Conservation (phyloP, 2,888 invertebrate species). For the Isotomurus palustris region DNA sequence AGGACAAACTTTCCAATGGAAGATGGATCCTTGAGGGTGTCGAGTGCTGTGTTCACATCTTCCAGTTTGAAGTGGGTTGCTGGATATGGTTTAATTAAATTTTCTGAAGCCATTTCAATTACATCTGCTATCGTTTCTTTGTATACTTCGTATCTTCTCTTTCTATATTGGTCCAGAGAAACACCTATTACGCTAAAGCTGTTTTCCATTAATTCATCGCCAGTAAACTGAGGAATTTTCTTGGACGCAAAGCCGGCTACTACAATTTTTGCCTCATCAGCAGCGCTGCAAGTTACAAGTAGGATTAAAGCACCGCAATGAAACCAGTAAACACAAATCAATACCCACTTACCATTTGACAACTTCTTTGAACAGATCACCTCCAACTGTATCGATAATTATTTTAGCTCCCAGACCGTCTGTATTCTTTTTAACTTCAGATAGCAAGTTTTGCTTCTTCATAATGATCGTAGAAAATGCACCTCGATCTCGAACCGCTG, state of each 20-base stretch:
- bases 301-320: no score
- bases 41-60: constrained; percentile 60
- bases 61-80: constrained; percentile 57
- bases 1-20: constrained; percentile 60
- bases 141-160: constrained; percentile 56
- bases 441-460: constrained; percentile 54
- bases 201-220: constrained; percentile 47
- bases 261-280: constrained; percentile 56
- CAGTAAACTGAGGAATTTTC: constrained; percentile 51
- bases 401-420: constrained; percentile 59
- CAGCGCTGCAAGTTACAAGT: constrained; percentile 52
- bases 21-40: constrained; percentile 57
- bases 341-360: constrained; percentile 57
- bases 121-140: constrained; percentile 58
- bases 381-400: constrained; percentile 64
- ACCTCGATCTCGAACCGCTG: constrained; percentile 50
- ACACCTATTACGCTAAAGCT: constrained; percentile 55
- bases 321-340: no score
- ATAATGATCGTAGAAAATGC: constrained; percentile 62
- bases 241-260: constrained; percentile 56
- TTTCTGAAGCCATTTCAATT: constrained; percentile 60
- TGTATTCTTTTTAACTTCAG: constrained; percentile 58
- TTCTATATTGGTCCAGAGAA: constrained; percentile 54
- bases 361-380: constrained; percentile 57
- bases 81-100: constrained; percentile 59